A percentile compares a stretch with the other conserved stretches of the same genome.
phyloP scores from a whole-genome alignment of 2,797 vertebrate species.

The Xenops minutus region DNA sequence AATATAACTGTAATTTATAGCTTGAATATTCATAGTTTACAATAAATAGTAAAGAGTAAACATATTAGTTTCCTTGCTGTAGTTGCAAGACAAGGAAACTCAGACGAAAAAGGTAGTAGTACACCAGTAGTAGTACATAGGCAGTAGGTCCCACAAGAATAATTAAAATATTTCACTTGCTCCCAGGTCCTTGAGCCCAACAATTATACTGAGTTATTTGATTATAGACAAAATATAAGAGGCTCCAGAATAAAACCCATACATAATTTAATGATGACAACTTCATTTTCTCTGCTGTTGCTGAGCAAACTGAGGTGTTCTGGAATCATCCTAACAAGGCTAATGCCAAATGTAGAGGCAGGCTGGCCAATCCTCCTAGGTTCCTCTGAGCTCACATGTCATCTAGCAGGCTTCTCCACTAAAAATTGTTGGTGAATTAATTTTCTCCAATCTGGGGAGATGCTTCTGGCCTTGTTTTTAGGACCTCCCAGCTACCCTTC shows the following conservation, averaged over 20 bases:
- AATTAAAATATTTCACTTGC: not conserved
- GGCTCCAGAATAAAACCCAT: not conserved
- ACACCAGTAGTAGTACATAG: not conserved
- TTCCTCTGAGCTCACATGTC: not conserved
- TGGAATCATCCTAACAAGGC: not conserved
- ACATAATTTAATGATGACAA: not conserved
- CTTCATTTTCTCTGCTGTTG: not conserved
- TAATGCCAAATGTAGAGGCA: not conserved
- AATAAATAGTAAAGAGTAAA: not conserved
- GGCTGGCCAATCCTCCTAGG: not conserved
- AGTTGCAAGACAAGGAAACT: not conserved
- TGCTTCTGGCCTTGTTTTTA: not conserved
- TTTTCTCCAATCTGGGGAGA: not conserved
- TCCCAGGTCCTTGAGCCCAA: not conserved
- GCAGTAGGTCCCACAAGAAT: not conserved
- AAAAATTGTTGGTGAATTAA: not conserved
- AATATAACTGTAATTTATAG: not conserved
- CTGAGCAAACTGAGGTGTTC: not conserved
- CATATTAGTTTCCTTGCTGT: not conserved
- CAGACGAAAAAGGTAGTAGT: not conserved
- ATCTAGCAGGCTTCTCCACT: not conserved
- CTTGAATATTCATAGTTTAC: not conserved
- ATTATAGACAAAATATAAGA: not conserved
- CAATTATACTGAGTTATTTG: not conserved
- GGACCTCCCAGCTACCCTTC: not conserved